Evolutionary conservation across 2,888 invertebrate genomes (phyloP).

Genomic region (Agonopterix heracliana): DNA sequence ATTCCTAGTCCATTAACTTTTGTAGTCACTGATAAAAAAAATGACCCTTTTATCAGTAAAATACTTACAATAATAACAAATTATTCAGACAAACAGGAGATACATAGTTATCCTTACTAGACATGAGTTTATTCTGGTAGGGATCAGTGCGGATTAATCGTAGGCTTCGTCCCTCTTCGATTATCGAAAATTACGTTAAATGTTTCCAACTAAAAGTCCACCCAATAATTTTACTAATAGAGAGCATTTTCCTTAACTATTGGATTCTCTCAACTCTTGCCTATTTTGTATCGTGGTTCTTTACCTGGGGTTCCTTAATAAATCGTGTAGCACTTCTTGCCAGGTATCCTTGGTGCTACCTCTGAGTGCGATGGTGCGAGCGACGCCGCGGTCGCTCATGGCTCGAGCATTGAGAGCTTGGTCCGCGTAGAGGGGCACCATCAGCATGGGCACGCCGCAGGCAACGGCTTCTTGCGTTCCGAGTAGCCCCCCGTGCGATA

Average conservation of each 20-base stretch:
- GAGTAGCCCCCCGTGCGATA: slow-evolving; percentile 79
- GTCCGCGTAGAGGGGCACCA: slow-evolving; percentile 73
- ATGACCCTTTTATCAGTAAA: slow-evolving; percentile 1
- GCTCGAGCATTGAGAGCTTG: slow-evolving; percentile 70
- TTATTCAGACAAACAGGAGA: slow-evolving; percentile 1
- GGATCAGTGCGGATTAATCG: too few species aligned
- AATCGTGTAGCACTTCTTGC: slow-evolving; percentile 48
- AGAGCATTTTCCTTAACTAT: too few species aligned
- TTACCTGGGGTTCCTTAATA: slow-evolving; percentile 63
- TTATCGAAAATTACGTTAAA: too few species aligned
- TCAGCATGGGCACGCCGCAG: slow-evolving; percentile 72
- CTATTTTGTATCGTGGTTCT: slow-evolving; percentile 13
- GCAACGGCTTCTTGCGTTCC: slow-evolving; percentile 77
- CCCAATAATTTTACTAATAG: too few species aligned
- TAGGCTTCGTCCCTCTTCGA: too few species aligned
- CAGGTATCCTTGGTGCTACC: slow-evolving; percentile 45
- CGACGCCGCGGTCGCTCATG: slow-evolving; percentile 67
- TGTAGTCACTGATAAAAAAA: slow-evolving; percentile 1
- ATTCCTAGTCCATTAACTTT: slow-evolving; percentile 3
- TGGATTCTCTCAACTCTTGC: too few species aligned
- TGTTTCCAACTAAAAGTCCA: too few species aligned
- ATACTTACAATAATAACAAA: background rate
- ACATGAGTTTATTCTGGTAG: too few species aligned
- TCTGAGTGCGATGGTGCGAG: slow-evolving; percentile 47
- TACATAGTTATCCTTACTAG: background rate